A percentile compares a stretch with the other conserved stretches of the same genome.
Conservation (phyloP, 2,797 vertebrate genomes). For the Sebastes flavidus region DNA sequence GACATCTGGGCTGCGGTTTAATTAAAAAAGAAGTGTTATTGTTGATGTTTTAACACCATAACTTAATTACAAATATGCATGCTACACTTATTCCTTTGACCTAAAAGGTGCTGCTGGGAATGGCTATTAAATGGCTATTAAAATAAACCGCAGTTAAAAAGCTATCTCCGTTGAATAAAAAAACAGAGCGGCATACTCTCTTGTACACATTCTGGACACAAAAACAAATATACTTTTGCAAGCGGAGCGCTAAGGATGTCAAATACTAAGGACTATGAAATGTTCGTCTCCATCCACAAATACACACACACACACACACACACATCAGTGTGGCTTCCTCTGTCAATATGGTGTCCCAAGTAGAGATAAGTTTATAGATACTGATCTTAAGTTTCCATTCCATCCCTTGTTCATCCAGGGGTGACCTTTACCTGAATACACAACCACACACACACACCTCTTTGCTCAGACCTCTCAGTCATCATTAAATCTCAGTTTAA, state of each 20-base stretch:
- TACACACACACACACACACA: neutral
- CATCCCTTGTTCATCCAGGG: constrained; percentile 35
- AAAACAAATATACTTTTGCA: neutral
- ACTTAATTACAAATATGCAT: neutral
- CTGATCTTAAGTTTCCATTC: constrained; percentile 37
- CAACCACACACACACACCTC: neutral
- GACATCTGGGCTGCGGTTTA: constrained; percentile 14
- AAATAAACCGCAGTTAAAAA: neutral
- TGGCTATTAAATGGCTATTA: neutral
- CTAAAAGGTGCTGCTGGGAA: neutral
- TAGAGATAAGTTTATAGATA: constrained; percentile 35
- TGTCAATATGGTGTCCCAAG: constrained; percentile 39
- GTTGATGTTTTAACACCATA: neutral
- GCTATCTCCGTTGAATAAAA: neutral
- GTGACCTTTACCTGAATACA: constrained; percentile 36
- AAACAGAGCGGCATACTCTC: neutral
- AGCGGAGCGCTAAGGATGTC: neutral
- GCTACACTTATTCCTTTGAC: neutral
- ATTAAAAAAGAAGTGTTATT: constrained; percentile 2
- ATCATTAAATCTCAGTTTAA: constrained; percentile 19
- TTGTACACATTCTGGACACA: neutral
- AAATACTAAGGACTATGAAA: neutral
- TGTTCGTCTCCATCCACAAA: neutral
- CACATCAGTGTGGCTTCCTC: neutral
- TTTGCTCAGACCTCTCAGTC: neutral